Conservation (phyloP, 2,888 invertebrate species). For the Ceriagrion tenellum region DNA sequence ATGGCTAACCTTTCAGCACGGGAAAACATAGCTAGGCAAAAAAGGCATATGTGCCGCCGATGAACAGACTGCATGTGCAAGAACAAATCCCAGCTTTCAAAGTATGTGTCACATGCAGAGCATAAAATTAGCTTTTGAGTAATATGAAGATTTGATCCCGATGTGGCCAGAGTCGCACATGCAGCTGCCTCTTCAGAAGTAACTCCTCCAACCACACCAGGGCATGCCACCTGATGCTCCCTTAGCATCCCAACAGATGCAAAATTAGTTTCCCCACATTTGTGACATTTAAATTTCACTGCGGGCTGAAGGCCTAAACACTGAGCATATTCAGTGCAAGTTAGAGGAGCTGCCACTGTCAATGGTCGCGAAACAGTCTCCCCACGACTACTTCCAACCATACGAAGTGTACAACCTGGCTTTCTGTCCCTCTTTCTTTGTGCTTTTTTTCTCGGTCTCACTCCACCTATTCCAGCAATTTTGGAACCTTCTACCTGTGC, state of each 20-base stretch:
- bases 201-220: slow-evolving; percentile 30
- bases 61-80: slow-evolving; percentile 91
- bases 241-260: slow-evolving; percentile 84
- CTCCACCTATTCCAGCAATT: slow-evolving; percentile 12
- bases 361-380: background rate
- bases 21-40: slow-evolving; percentile 91
- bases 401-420: slow-evolving; percentile 2
- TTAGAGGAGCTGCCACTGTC: slow-evolving; percentile 53
- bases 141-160: slow-evolving; percentile 77
- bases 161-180: slow-evolving; percentile 42
- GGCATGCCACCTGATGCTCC: slow-evolving; percentile 85
- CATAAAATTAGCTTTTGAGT: slow-evolving; percentile 90
- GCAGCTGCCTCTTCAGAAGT: slow-evolving; percentile 42
- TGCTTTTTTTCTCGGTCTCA: slow-evolving; percentile 51
- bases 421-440: slow-evolving; percentile 33
- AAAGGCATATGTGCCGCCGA: slow-evolving; percentile 89
- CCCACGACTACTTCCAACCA: background rate
- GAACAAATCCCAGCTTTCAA: slow-evolving; percentile 92
- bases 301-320: slow-evolving; percentile 81
- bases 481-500: background rate
- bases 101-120: slow-evolving; percentile 90
- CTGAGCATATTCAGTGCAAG: slow-evolving; percentile 65
- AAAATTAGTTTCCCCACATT: slow-evolving; percentile 85
- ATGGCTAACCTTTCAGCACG: slow-evolving; percentile 88
- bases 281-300: slow-evolving; percentile 87